phyloP scores from a whole-genome alignment of 2,797 vertebrate species.

The Spinibarbus caldwelli region DNA sequence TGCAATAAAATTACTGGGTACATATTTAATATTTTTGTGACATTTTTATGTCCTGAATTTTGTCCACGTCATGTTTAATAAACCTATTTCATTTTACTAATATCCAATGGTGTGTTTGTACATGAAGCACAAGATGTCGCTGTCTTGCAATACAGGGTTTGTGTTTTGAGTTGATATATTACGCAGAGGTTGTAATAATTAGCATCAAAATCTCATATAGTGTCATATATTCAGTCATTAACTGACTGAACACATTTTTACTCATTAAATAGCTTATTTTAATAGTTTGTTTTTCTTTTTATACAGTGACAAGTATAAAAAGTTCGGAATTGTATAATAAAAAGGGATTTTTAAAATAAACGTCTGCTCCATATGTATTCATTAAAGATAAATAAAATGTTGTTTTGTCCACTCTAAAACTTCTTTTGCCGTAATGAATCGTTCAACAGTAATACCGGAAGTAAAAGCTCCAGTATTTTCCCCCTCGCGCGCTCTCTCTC shows the following conservation, averaged over 20 bases:
- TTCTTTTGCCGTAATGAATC: not conserved
- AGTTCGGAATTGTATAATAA: not conserved
- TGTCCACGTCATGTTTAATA: not conserved
- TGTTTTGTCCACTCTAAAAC: not conserved
- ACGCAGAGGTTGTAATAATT: not conserved
- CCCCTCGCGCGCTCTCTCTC: not conserved
- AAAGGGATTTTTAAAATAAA: no score
- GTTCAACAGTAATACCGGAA: slow-evolving; percentile 32
- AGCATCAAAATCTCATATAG: not conserved
- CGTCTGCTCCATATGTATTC: not conserved
- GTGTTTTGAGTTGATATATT: not conserved
- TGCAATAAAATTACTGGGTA: not conserved
- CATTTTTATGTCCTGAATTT: no score
- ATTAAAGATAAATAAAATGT: not conserved
- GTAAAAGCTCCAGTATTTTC: slow-evolving; percentile 24
- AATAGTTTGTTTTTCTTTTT: not conserved
- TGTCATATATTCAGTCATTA: not conserved
- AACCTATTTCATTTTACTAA: no score
- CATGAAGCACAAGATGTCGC: slow-evolving; percentile 22
- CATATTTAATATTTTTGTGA: no score
- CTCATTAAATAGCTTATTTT: not conserved
- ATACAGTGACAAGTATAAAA: no score
- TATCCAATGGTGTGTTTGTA: not conserved
- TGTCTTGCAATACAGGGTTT: slow-evolving; percentile 20
- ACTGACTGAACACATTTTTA: not conserved